Percentiles rank a stretch among this genome's conserved stretches.
Conservation (phyloP, 2,888 invertebrate genomes). For the Clusia tigrina region DNA sequence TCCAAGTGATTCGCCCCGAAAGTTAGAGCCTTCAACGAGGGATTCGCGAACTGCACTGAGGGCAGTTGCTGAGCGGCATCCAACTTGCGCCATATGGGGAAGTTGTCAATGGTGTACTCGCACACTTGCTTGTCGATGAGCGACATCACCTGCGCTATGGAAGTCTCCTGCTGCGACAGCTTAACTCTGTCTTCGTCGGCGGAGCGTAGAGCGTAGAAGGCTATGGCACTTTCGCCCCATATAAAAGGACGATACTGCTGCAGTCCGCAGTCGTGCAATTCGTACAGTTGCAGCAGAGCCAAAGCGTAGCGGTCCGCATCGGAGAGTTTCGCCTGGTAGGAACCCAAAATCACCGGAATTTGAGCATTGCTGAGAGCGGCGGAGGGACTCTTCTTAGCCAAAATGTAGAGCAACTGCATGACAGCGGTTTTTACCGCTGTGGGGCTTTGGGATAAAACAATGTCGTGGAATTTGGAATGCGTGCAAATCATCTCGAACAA, state of each 20-base stretch:
- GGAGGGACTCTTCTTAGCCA: constrained; percentile 71
- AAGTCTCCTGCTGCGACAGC: constrained; percentile 74
- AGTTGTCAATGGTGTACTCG: constrained; percentile 73
- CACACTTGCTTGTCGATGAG: constrained; percentile 73
- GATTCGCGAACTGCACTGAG: constrained; percentile 47
- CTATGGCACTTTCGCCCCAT: constrained; percentile 83
- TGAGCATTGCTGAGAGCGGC: constrained; percentile 73
- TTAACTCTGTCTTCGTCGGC: constrained; percentile 65
- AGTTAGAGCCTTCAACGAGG: constrained; percentile 32
- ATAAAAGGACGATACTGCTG: constrained; percentile 79
- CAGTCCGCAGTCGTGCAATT: constrained; percentile 72
- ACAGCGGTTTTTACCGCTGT: constrained; percentile 70
- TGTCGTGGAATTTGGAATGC: constrained; percentile 79
- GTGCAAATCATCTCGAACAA: constrained; percentile 78
- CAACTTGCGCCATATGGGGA: constrained; percentile 72
- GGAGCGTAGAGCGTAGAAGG: constrained; percentile 73
- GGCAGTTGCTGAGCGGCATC: constrained; percentile 58
- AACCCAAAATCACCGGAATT: constrained; percentile 78
- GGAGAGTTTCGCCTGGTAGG: constrained; percentile 78
- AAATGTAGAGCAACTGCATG: constrained; percentile 70
- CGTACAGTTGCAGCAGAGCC: constrained; percentile 74
- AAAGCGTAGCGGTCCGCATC: constrained; percentile 76
- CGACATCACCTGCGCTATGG: constrained; percentile 76
- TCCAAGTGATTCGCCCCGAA: constrained; percentile 57
- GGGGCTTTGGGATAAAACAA: constrained; percentile 68